phyloP scores from a whole-genome alignment of 1,140 invertebrate genomes.

The Cecropterus lyciades region DNA sequence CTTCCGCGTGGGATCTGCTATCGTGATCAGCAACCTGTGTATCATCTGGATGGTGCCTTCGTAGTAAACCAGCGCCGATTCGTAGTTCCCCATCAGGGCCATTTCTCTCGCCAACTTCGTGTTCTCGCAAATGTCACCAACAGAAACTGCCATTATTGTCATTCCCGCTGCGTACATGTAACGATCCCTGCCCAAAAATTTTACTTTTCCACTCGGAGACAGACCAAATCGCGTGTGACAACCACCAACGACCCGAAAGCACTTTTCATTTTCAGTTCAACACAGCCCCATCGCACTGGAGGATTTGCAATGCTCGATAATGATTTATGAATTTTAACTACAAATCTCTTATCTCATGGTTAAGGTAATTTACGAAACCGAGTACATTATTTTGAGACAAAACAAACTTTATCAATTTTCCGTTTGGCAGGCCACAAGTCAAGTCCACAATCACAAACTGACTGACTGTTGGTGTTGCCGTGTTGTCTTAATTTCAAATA shows the following conservation, averaged over 20 bases:
- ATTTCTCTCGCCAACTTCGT: slow-evolving; percentile 97
- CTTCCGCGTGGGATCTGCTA: slow-evolving; percentile 91
- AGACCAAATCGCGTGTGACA: slow-evolving; percentile 62
- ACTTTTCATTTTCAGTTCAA: slow-evolving; percentile 69
- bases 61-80: slow-evolving; percentile 97
- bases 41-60: slow-evolving; percentile 97
- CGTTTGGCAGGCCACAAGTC: slow-evolving; percentile 59
- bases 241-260: slow-evolving; percentile 56
- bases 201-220: slow-evolving; percentile 59
- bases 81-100: slow-evolving; percentile 97
- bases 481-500: slow-evolving; percentile 26
- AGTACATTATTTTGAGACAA: slow-evolving; percentile 64
- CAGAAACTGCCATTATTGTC: slow-evolving; percentile 92
- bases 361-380: slow-evolving; percentile 59
- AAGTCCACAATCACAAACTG: slow-evolving; percentile 52
- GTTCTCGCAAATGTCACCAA: slow-evolving; percentile 96
- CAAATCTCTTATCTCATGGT: slow-evolving; percentile 59
- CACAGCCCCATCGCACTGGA: slow-evolving; percentile 38
- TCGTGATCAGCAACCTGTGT: slow-evolving; percentile 91
- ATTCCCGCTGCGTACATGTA: slow-evolving; percentile 85
- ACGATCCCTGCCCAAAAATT: slow-evolving; percentile 59
- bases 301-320: slow-evolving; percentile 13
- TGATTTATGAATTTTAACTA: slow-evolving; percentile 9
- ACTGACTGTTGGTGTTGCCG: slow-evolving; percentile 34
- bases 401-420: slow-evolving; percentile 76